Evolutionary conservation across 2,797 vertebrate genomes (phyloP).

Genomic region (Spinus pinus): DNA sequence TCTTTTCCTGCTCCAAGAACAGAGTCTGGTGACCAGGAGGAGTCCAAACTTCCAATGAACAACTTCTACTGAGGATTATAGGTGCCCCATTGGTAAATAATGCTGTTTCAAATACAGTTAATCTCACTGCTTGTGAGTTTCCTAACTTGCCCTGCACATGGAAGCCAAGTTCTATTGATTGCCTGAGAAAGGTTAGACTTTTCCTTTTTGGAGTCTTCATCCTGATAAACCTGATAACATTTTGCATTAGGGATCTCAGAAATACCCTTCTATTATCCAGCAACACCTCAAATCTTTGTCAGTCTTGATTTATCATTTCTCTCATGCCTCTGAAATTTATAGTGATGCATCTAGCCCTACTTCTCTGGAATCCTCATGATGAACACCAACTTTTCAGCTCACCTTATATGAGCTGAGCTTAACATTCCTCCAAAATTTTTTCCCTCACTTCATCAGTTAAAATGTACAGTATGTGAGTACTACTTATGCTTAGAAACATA

Average conservation of each 20-base stretch:
- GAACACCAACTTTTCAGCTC: neutral
- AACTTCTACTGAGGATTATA: neutral
- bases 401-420: neutral
- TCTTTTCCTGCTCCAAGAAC: neutral
- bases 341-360: neutral
- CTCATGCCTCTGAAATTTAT: neutral
- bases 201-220: neutral
- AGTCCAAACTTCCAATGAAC: neutral
- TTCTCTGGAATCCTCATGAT: neutral
- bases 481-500: neutral
- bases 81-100: neutral
- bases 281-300: neutral
- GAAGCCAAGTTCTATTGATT: neutral
- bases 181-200: neutral
- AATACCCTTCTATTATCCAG: neutral
- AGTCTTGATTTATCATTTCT: neutral
- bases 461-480: neutral
- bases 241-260: neutral
- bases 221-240: neutral
- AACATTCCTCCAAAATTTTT: neutral
- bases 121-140: neutral
- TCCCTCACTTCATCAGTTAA: neutral
- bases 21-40: neutral
- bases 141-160: rapidly evolving
- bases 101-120: neutral